Evolutionary conservation across 1,140 invertebrate species (phyloP).

Genomic region (Leptopilina clavipes): DNA sequence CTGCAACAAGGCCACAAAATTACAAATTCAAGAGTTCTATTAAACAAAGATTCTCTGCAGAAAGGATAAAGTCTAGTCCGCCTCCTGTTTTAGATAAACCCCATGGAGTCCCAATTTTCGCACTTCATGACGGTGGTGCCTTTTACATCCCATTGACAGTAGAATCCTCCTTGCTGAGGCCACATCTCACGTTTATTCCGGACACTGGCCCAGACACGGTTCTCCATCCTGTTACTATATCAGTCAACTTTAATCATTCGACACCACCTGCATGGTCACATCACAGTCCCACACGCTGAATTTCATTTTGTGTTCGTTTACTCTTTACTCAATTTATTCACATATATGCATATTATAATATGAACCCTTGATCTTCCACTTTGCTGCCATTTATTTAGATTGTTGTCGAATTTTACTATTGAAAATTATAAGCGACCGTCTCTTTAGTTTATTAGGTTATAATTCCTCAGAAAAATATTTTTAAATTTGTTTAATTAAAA

Average conservation of each 20-base stretch:
- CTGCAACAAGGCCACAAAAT: conserved; percentile 71
- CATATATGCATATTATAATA: too few species aligned
- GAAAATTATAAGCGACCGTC: neutral
- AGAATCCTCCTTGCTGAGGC: conserved; percentile 83
- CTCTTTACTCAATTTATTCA: neutral
- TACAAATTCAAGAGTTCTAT: conserved; percentile 98
- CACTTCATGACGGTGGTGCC: conserved; percentile 88
- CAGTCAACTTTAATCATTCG: conserved; percentile 84
- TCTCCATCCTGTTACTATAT: conserved; percentile 93
- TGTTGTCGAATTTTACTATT: neutral
- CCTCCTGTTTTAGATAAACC: conserved; percentile 63
- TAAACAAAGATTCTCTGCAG: conserved; percentile 85
- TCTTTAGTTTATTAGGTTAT: neutral
- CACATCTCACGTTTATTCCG: conserved; percentile 78
- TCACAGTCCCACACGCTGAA: conserved; percentile 66
- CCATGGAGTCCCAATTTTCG: conserved; percentile 84
- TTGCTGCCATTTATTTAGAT: neutral
- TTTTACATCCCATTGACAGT: conserved; percentile 94
- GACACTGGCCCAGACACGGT: conserved; percentile 79
- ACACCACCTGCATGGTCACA: conserved; percentile 62
- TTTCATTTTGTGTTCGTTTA: conserved; percentile 44
- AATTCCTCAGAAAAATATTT: too few species aligned
- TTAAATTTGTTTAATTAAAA: too few species aligned
- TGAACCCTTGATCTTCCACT: conserved; percentile 25
- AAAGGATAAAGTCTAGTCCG: conserved; percentile 70